phyloP scores from a whole-genome alignment of 2,888 invertebrate species.

The Parascotia fuliginaria region DNA sequence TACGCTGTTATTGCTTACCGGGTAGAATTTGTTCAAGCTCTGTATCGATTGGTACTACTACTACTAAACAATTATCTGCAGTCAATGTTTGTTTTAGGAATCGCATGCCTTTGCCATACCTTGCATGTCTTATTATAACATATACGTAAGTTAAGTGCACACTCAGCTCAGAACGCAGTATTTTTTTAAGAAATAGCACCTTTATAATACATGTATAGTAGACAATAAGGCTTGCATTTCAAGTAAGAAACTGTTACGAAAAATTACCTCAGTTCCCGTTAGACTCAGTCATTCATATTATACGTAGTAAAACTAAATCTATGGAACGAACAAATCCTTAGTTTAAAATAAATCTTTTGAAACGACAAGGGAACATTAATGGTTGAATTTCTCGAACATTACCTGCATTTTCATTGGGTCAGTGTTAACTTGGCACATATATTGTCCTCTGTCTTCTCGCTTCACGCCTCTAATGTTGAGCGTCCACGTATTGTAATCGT shows the following conservation, averaged over 20 bases:
- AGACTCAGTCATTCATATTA: constrained; percentile 8
- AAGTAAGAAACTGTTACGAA: constrained; percentile 14
- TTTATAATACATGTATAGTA: constrained; percentile 14
- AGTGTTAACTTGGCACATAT: constrained; percentile 98
- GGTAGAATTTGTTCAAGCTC: too few relatives aligned
- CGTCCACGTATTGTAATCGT: constrained; percentile 97
- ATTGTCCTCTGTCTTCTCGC: constrained; percentile 94
- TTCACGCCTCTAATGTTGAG: constrained; percentile 94
- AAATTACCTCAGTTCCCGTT: constrained; percentile 16
- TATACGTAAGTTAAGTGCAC: not conserved
- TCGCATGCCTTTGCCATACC: constrained; percentile 10
- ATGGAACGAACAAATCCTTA: constrained; percentile 4
- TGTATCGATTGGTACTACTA: not conserved
- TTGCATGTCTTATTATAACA: constrained; percentile 7
- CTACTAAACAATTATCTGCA: not conserved
- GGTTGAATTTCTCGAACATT: constrained; percentile 45
- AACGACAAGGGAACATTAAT: constrained; percentile 26
- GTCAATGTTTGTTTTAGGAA: constrained; percentile 6
- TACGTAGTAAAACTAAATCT: not conserved
- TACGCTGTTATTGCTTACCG: too few relatives aligned
- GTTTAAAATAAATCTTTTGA: constrained; percentile 19
- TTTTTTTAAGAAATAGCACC: constrained; percentile 20
- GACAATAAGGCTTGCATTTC: constrained; percentile 9
- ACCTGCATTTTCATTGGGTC: constrained; percentile 98
- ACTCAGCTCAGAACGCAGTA: constrained; percentile 15